Conservation (phyloP, 2,113 vertebrate species). For the Podarcis muralis region DNA sequence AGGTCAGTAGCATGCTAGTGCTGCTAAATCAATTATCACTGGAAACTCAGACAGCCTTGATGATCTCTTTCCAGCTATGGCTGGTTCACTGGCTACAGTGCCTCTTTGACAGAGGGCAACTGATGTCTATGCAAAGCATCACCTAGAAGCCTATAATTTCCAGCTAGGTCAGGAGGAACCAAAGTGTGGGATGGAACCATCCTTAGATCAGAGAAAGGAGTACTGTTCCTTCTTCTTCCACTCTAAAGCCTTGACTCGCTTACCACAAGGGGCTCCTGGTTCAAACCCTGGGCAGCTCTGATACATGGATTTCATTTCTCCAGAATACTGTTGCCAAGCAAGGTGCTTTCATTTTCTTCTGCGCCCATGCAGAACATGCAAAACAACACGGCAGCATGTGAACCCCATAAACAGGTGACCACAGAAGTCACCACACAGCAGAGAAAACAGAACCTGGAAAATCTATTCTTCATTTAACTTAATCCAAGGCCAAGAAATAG, state of each 20-base stretch:
- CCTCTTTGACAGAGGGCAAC: neutral
- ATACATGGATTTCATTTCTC: neutral
- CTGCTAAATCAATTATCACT: too few species aligned
- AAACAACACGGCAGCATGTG: neutral
- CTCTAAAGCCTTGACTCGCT: neutral
- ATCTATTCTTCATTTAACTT: neutral
- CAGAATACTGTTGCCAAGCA: neutral
- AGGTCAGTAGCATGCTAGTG: too few species aligned
- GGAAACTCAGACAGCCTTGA: too few species aligned
- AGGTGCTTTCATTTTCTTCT: neutral
- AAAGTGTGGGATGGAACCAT: too few species aligned
- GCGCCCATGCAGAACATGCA: neutral
- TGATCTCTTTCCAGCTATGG: too few species aligned
- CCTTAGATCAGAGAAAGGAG: neutral
- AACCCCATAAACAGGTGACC: neutral
- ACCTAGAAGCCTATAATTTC: neutral
- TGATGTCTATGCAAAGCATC: neutral
- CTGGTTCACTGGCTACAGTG: neutral
- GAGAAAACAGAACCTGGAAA: neutral
- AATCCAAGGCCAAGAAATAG: neutral
- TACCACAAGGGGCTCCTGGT: neutral
- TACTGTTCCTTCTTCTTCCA: too few species aligned
- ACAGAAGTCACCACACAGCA: neutral
- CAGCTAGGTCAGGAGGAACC: neutral
- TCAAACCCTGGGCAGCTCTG: neutral